These are phyloP conservation scores for Apostichopus japonicus DNA, from an alignment of 35 echinoderm and acorn worm genomes.

Conservation along the genomic window DNA sequence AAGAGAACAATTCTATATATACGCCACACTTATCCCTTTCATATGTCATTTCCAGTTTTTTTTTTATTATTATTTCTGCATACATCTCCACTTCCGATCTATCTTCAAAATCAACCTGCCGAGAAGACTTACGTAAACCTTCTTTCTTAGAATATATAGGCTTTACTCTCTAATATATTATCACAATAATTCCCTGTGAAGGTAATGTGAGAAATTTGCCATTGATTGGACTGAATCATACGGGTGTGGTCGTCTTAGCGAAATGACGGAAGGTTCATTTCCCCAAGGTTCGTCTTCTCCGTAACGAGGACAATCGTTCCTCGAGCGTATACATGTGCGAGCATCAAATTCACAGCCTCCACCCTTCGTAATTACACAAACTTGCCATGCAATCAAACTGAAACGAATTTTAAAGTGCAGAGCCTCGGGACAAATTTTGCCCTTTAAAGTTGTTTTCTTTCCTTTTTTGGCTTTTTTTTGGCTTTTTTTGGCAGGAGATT, in stretches of 20 bases:
- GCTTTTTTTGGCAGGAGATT: background rate
- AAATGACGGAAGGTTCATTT: background rate
- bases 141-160: background rate
- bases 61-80: background rate
- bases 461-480: too few relatives aligned
- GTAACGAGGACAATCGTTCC: slow-evolving; percentile 7
- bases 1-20: too few relatives aligned
- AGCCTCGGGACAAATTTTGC: background rate
- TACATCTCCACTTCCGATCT: background rate
- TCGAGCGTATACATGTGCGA: background rate
- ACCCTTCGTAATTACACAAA: slow-evolving; percentile 44
- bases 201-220: background rate
- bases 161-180: background rate
- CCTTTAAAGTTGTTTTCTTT: background rate
- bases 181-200: background rate
- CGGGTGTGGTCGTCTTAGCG: slow-evolving; percentile 24
- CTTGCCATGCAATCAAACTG: background rate
- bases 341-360: slow-evolving; percentile 46
- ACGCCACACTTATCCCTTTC: too few relatives aligned
- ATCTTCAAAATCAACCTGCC: background rate
- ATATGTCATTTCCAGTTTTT: too few relatives aligned
- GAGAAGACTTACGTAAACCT: background rate
- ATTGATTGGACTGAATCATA: slow-evolving; percentile 42
- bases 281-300: background rate
- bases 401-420: slow-evolving; percentile 6